Conservation (phyloP, 1,140 invertebrate species). For the Drosophila subpulchrella region DNA sequence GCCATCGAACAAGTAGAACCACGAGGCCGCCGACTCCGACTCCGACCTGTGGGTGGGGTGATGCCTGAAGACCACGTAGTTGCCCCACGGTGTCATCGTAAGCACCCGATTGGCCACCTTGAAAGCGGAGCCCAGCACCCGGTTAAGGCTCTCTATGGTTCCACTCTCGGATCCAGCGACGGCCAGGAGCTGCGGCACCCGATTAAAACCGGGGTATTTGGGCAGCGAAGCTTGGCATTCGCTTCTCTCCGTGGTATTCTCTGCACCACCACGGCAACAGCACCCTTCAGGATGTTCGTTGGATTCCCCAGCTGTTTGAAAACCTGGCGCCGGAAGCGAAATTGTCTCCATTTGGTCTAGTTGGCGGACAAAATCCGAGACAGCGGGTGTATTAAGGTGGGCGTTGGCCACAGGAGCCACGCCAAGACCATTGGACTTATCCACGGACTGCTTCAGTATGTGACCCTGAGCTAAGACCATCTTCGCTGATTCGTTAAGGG, state of each 20-base stretch:
- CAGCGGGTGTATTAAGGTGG: not conserved
- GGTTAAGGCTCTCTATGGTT: constrained; percentile 55
- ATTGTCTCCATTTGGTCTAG: not conserved
- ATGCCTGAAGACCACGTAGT: constrained; percentile 70
- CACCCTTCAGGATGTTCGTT: not conserved
- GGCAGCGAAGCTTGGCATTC: not conserved
- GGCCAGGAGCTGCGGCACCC: constrained; percentile 55
- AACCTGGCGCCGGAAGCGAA: not conserved
- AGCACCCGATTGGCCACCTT: constrained; percentile 65
- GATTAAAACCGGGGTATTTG: constrained; percentile 59
- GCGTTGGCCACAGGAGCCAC: not conserved
- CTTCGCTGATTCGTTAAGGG: not conserved
- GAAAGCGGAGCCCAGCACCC: constrained; percentile 56
- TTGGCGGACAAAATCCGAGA: not conserved
- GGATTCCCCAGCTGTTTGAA: not conserved
- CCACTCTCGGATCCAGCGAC: constrained; percentile 71
- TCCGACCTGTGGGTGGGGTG: not conserved
- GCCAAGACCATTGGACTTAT: not conserved
- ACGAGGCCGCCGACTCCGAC: constrained; percentile 5
- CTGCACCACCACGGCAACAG: not conserved
- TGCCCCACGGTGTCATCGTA: constrained; percentile 78
- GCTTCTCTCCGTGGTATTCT: too few species aligned
- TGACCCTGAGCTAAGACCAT: not conserved
- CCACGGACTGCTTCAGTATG: not conserved
- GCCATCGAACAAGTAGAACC: constrained; percentile 65